Conservation (phyloP, 1,140 invertebrate genomes). For the Leptinotarsa texana region DNA sequence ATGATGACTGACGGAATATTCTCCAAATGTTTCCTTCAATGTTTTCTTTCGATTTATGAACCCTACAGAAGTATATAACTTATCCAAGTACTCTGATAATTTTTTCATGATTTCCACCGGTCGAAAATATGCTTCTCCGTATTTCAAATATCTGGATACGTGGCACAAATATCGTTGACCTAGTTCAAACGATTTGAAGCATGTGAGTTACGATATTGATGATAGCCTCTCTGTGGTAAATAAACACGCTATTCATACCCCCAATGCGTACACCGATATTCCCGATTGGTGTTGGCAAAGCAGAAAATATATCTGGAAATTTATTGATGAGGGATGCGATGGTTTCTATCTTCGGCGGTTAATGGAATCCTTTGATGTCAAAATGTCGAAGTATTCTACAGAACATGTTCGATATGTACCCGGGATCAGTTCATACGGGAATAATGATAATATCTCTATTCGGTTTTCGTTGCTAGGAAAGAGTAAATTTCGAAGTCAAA, state of each 20-base stretch:
- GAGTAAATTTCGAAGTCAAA: no score
- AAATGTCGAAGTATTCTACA: not conserved
- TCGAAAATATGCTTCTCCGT: no score
- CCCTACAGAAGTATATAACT: no score
- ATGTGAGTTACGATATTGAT: slow-evolving; percentile 8
- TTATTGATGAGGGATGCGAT: slow-evolving; percentile 1
- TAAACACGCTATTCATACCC: slow-evolving; percentile 8
- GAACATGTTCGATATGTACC: no score
- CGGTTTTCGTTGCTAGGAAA: no score
- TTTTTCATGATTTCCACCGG: no score
- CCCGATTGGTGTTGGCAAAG: not conserved
- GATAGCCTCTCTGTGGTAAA: not conserved
- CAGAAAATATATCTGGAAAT: slow-evolving; percentile 4
- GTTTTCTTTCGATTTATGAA: no score
- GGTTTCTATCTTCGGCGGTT: not conserved
- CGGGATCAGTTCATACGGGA: no score
- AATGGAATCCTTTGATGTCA: not conserved
- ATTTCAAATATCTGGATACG: not conserved
- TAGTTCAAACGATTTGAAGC: not conserved
- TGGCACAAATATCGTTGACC: slow-evolving; percentile 5
- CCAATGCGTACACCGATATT: slow-evolving; percentile 3
- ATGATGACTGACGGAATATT: no score
- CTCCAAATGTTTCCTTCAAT: no score
- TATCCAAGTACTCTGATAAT: no score
- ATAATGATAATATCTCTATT: no score